Base-by-base conservation (phyloP, 2,888 invertebrate genomes). In the Gisinianus flammeolus region DNA sequence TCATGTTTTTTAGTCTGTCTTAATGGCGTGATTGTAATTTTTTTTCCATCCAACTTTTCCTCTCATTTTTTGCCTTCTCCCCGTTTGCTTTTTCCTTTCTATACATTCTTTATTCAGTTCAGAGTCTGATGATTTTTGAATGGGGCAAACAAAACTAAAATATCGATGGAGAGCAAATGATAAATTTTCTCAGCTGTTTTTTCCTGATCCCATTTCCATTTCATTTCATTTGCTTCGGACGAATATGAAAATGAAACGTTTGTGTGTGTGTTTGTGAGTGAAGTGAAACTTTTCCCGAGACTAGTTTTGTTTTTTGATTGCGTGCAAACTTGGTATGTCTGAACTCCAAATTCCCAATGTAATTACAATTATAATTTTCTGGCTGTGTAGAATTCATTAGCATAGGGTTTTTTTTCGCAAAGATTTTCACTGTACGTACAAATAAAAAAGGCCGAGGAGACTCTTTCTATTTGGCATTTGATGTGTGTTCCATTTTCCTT, bases 1-100 rank as follows among this genome's bases (percentile, higher is more conserved):
- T 30, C 31, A 31, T 4, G 2, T 28, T 62, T 28, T 19, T 44
- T 12, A 35, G n/a, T n/a, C 62, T 26, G 28, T 67, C 26, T 67
- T 67, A 67, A 35, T 67, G 19, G 67, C 67, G n/a, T 31, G 67
- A 67, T 67, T 30, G 16, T 66, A 24, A 2, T n/a, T 6, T 58
- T 24, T 58, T 58, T n/a, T 8, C n/a, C n/a, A n/a, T n/a, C n/a
- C n/a, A n/a, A n/a, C n/a, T n/a, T n/a, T n/a, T n/a, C n/a, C n/a
- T n/a, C n/a, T n/a, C n/a, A n/a, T n/a, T n/a, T n/a, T n/a, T n/a
- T n/a, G n/a, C n/a, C n/a, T n/a, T n/a, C n/a, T n/a, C n/a, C n/a
- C n/a, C n/a, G n/a, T n/a, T n/a, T n/a, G n/a, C n/a, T n/a, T n/a
- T n/a, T n/a, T n/a, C 54, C 16, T 19, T n/a, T 54, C 4, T 54